Evolutionary conservation across 1,140 invertebrate genomes (phyloP).

Genomic region (Ganaspis sp.): DNA sequence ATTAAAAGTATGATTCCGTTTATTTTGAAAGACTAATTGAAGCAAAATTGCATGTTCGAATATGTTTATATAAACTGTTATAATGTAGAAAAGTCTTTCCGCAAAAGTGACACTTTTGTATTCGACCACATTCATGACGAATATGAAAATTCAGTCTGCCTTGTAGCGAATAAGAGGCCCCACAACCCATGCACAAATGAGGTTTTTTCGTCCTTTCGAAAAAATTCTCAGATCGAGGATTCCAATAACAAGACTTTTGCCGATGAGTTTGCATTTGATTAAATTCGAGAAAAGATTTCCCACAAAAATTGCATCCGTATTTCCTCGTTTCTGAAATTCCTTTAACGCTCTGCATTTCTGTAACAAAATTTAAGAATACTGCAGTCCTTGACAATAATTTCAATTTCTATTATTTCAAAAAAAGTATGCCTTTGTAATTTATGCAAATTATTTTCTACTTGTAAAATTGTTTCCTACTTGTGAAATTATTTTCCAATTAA

Average conservation of each 20-base stretch:
- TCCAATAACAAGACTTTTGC: slow-evolving; percentile 64
- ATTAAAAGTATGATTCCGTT: background rate
- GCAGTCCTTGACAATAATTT: background rate
- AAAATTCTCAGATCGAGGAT: slow-evolving; percentile 60
- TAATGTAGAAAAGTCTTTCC: slow-evolving; percentile 73
- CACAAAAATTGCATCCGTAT: slow-evolving; percentile 73
- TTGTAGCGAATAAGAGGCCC: slow-evolving; percentile 62
- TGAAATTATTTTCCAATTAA: no score
- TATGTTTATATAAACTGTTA: slow-evolving; percentile 73
- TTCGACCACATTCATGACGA: slow-evolving; percentile 67
- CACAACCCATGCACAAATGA: slow-evolving; percentile 60
- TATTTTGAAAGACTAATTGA: background rate
- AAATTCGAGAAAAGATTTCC: slow-evolving; percentile 75
- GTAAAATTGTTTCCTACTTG: no score
- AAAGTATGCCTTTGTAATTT: background rate
- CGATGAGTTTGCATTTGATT: slow-evolving; percentile 71
- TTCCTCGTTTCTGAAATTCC: slow-evolving; percentile 47
- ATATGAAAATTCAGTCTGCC: slow-evolving; percentile 65
- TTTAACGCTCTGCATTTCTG: background rate
- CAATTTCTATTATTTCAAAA: background rate
- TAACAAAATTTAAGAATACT: slow-evolving; percentile 30
- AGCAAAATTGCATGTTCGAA: slow-evolving; percentile 45
- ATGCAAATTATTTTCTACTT: no score
- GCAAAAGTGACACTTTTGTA: slow-evolving; percentile 71
- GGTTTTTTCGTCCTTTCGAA: slow-evolving; percentile 55